Evolutionary conservation across 92 coral and sea anemone species (phyloP), one percentile per base, ranked within the genome.

Genomic region (Epizoanthus stellaris): DNA sequence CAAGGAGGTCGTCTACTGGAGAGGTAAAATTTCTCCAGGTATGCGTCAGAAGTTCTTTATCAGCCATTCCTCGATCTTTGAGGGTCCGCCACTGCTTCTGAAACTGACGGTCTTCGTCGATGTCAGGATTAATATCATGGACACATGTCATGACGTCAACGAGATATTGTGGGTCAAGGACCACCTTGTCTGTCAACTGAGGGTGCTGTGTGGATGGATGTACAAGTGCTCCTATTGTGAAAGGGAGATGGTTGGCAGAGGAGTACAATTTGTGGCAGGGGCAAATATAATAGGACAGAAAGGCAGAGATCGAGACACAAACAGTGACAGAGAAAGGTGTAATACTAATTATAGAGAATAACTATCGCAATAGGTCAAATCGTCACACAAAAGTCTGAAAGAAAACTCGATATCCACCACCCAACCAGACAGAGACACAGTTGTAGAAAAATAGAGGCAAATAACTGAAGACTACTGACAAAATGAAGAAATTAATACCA

Each of bases 61-160:
- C 89, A 0, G 93, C 75, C 67, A 82, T 23, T 13, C 95, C 95
- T 4, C 75, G 43, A 0, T 90, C 80, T 61, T 90, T 69, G 59
- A 90, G 82, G 2, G 20, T 56, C 19, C 75, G 6, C 86, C 93
- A 90, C 3, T 90, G 85, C 16, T 23, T 38, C 40, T 64, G 49
- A 30, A 76, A 86, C 60, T 83, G 89, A 34, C 93, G 93, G 15
- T 80, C 85, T 5, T 71, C 80, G 57, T 69, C 77, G 70, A 75
- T 21, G 15, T 67, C 60, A 1, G 54, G 49, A 43, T 80, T 73
- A n/a, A 90, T 90, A 5, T 92, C 95, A 62, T 92, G 91, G 62
- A 92, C 49, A 20, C 91, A 34, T 20, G 95, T 92, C 95, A 92
- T 92, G 34, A 92, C 91, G 68, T 92, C 86, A 38, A 92, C 95